These are phyloP conservation scores for Drosophila atroscutellata DNA, from an alignment of 2,888 invertebrate genomes.

Conservation along the genomic window DNA sequence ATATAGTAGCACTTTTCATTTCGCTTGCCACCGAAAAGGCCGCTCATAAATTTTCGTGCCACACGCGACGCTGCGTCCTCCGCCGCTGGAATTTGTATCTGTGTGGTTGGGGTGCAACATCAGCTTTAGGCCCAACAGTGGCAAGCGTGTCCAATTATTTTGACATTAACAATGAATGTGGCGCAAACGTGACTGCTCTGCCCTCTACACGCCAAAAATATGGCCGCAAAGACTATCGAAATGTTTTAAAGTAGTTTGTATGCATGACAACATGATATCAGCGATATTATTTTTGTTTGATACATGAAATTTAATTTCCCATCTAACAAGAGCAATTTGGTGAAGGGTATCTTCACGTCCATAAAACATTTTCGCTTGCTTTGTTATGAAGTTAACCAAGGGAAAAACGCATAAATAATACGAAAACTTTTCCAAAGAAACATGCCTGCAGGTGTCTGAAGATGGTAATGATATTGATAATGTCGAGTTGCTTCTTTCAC, in stretches of 20 bases:
- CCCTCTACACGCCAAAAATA: conserved; percentile 9
- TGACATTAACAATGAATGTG: conserved; percentile 82
- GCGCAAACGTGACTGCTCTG: conserved; percentile 58
- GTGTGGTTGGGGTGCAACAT: conserved; percentile 42
- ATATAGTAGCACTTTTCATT: conserved; percentile 74
- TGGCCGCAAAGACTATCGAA: neutral
- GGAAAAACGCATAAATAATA: conserved; percentile 42
- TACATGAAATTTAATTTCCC: neutral
- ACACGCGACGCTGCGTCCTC: conserved; percentile 67
- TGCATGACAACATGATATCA: neutral
- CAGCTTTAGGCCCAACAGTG: conserved; percentile 42
- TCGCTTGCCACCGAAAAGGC: conserved; percentile 44
- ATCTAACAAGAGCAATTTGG: too few relatives aligned
- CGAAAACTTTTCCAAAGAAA: conserved; percentile 52
- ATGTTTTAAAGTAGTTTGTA: neutral
- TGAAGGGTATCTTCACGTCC: conserved; percentile 15
- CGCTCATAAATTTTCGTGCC: conserved; percentile 77
- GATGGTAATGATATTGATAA: conserved; percentile 37
- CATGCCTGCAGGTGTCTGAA: conserved; percentile 50
- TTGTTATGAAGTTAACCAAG: conserved; percentile 15
- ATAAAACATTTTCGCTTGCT: neutral
- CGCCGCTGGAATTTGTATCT: conserved; percentile 21
- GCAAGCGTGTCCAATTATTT: conserved; percentile 83
- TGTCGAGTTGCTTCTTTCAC: conserved; percentile 54
- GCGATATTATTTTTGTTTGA: neutral